phyloP scores from a whole-genome alignment of 1,140 invertebrate species.

The Sycophila sp. region DNA sequence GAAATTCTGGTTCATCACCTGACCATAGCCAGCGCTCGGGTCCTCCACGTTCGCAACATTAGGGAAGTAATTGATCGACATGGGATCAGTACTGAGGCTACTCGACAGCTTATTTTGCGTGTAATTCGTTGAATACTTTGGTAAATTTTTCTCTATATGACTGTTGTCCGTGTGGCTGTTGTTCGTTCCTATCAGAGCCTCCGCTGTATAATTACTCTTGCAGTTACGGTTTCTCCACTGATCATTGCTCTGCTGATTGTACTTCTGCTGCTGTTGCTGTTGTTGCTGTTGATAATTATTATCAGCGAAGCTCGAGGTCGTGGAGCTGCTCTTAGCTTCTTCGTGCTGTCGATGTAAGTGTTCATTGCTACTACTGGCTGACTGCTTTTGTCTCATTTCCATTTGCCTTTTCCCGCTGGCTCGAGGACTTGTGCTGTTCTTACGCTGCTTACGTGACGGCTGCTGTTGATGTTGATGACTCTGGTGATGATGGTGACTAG shows the following conservation, averaged over 20 bases:
- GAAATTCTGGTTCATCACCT: conserved; percentile 64
- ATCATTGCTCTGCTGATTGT: conserved; percentile 59
- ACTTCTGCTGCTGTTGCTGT: conserved; percentile 50
- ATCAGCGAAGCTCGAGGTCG: conserved; percentile 49
- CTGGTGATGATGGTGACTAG: conserved; percentile 42
- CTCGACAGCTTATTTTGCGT: conserved; percentile 60
- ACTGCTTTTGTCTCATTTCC: conserved; percentile 57
- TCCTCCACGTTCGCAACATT: conserved; percentile 59
- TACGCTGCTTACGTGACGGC: conserved; percentile 47
- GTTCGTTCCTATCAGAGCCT: conserved; percentile 68
- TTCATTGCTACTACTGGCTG: conserved; percentile 43
- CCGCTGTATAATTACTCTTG: conserved; percentile 71
- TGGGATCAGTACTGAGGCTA: conserved; percentile 51
- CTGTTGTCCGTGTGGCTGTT: conserved; percentile 56
- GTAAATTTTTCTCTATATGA: conserved; percentile 57
- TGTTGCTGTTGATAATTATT: conserved; percentile 55
- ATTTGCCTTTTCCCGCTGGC: conserved; percentile 58
- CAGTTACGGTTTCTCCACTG: conserved; percentile 62
- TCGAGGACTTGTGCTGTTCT: conserved; percentile 57
- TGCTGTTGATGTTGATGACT: conserved; percentile 42
- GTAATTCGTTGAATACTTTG: conserved; percentile 60
- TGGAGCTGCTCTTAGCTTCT: conserved; percentile 52
- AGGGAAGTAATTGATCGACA: conserved; percentile 64
- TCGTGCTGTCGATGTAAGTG: conserved; percentile 56
- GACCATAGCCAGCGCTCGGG: conserved; percentile 53